Evolutionary conservation across 2,888 invertebrate genomes (phyloP).

Genomic region (Corythucha ciliata): DNA sequence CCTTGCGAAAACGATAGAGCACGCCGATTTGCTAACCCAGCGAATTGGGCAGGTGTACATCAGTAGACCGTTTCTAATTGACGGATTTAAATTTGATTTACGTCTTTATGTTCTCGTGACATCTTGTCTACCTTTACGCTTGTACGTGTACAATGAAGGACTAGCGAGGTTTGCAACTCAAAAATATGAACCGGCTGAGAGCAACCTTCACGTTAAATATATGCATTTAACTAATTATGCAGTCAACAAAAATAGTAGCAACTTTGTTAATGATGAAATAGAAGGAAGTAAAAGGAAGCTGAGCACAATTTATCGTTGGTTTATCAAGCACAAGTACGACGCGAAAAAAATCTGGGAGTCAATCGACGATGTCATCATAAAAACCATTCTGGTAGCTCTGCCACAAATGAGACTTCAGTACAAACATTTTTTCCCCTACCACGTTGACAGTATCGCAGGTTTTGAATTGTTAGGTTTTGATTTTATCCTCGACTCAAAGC

Average conservation of each 20-base stretch:
- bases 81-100: constrained; percentile 86
- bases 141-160: constrained; percentile 87
- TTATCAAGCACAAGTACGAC: constrained; percentile 55
- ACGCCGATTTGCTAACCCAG: constrained; percentile 63
- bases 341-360: constrained; percentile 66
- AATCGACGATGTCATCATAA: constrained; percentile 84
- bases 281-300: constrained; percentile 80
- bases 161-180: constrained; percentile 81
- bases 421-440: constrained; percentile 76
- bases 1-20: constrained; percentile 70
- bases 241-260: constrained; percentile 79
- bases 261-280: constrained; percentile 72
- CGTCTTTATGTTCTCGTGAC: constrained; percentile 80
- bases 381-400: constrained; percentile 80
- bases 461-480: constrained; percentile 89
- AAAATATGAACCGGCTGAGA: constrained; percentile 71
- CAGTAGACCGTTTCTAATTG: constrained; percentile 67
- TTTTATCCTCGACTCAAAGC: constrained; percentile 71
- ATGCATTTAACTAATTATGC: constrained; percentile 95
- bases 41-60: constrained; percentile 79
- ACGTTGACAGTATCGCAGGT: constrained; percentile 75
- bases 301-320: constrained; percentile 66
- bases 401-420: constrained; percentile 81
- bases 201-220: constrained; percentile 75
- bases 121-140: constrained; percentile 78